phyloP scores from a whole-genome alignment of 2,888 invertebrate species.

The Gibbula magus region DNA sequence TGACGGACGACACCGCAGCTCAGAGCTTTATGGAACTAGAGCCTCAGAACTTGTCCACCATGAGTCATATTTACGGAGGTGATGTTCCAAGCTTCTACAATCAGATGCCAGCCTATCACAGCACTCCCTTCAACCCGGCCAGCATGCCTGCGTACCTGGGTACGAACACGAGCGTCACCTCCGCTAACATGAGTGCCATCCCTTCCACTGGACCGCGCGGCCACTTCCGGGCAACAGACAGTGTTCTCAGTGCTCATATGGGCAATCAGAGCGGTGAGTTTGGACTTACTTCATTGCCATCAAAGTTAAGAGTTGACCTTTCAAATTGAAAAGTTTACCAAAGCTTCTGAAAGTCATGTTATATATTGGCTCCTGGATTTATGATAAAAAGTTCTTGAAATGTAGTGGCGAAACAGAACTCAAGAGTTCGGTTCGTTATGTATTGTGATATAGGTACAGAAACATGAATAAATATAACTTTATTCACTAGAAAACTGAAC shows the following conservation, averaged over 20 bases:
- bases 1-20: slow-evolving; percentile 14
- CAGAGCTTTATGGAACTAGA: slow-evolving; percentile 23
- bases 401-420: too few species aligned
- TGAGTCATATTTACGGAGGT: slow-evolving; percentile 1
- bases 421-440: too few species aligned
- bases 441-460: too few species aligned
- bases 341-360: too few species aligned
- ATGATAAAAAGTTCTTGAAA: too few species aligned
- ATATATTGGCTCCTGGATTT: too few species aligned
- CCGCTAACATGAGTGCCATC: slow-evolving; percentile 29
- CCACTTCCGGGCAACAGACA: background rate
- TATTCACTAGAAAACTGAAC: too few species aligned
- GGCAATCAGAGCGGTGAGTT: background rate
- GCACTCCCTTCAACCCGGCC: background rate
- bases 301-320: too few species aligned
- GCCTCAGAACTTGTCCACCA: slow-evolving; percentile 14
- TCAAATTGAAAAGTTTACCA: too few species aligned
- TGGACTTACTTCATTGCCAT: too few species aligned
- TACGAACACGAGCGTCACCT: slow-evolving; percentile 19
- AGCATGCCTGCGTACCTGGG: background rate
- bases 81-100: slow-evolving; percentile 18
- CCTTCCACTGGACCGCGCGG: slow-evolving; percentile 27
- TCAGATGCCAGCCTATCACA: slow-evolving; percentile 20
- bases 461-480: too few species aligned
- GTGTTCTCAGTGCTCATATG: background rate